phyloP scores from a whole-genome alignment of 2,888 invertebrate species.

The Uloborus plumipes region DNA sequence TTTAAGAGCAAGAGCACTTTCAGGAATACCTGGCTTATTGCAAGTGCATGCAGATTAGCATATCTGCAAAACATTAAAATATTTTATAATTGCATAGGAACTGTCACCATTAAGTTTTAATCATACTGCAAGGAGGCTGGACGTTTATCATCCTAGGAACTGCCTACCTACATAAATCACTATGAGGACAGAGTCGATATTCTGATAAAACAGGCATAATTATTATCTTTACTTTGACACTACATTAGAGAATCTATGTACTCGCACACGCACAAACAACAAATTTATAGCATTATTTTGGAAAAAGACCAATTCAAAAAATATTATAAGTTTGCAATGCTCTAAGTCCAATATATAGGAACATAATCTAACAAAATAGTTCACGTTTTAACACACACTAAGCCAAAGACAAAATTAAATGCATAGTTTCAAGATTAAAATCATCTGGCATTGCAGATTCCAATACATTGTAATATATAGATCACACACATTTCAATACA shows the following conservation, averaged over 20 bases:
- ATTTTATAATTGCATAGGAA: conserved; percentile 58
- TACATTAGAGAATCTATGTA: no score
- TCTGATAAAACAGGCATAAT: background rate
- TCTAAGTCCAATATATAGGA: background rate
- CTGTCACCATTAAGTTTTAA: conserved; percentile 58
- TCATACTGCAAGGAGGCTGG: conserved; percentile 57
- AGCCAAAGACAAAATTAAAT: background rate
- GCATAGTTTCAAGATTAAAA: background rate
- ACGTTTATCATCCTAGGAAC: conserved; percentile 58
- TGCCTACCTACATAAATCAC: conserved; percentile 53
- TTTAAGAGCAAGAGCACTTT: conserved; percentile 60
- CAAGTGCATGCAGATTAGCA: conserved; percentile 26
- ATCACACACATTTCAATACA: conserved; percentile 1
- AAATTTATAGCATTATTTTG: no score
- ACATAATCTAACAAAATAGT: background rate
- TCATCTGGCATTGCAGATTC: background rate
- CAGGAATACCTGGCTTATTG: conserved; percentile 47
- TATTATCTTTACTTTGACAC: no score
- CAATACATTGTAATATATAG: background rate
- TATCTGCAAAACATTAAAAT: conserved; percentile 44
- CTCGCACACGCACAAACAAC: no score
- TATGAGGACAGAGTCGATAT: conserved; percentile 39
- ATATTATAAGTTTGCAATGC: no score
- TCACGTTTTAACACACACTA: background rate
- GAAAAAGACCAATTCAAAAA: no score